phyloP scores from a whole-genome alignment of 1,140 invertebrate species.

The Harpegnathos saltator region DNA sequence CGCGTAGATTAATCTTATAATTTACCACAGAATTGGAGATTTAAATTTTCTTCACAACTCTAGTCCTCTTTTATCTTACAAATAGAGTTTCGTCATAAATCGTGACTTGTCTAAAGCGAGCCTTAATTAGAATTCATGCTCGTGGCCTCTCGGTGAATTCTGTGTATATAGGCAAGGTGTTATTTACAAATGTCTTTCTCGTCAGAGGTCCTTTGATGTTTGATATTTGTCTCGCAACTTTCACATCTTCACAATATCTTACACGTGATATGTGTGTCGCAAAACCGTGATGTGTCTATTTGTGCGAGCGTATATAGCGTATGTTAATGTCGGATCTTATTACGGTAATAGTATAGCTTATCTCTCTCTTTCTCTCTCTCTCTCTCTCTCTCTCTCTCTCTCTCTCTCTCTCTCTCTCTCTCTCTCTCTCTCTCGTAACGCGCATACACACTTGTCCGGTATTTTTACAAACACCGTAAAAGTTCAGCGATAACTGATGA shows the following conservation, averaged over 20 bases:
- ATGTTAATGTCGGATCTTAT: constrained; percentile 17
- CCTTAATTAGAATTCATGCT: background rate
- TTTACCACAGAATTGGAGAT: too few species aligned
- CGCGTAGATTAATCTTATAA: background rate
- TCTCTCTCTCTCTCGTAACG: too few species aligned
- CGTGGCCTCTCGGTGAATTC: background rate
- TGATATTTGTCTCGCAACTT: background rate
- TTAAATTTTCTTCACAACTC: too few species aligned
- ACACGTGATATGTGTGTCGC: background rate
- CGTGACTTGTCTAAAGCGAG: too few species aligned
- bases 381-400: too few species aligned
- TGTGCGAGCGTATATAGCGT: background rate
- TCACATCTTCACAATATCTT: background rate
- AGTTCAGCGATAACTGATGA: background rate
- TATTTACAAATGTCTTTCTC: background rate
- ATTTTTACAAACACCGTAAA: background rate
- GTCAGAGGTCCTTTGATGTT: background rate
- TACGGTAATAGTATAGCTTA: constrained; percentile 1
- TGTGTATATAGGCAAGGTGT: background rate
- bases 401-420: too few species aligned
- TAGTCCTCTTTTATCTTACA: too few species aligned
- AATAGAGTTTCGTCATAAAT: too few species aligned
- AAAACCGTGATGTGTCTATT: background rate
- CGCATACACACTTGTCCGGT: background rate
- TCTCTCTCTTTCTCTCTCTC: too few species aligned